Conservation (phyloP, 64 coral and sea anemone species). For the Dendronephthya gigantea region DNA sequence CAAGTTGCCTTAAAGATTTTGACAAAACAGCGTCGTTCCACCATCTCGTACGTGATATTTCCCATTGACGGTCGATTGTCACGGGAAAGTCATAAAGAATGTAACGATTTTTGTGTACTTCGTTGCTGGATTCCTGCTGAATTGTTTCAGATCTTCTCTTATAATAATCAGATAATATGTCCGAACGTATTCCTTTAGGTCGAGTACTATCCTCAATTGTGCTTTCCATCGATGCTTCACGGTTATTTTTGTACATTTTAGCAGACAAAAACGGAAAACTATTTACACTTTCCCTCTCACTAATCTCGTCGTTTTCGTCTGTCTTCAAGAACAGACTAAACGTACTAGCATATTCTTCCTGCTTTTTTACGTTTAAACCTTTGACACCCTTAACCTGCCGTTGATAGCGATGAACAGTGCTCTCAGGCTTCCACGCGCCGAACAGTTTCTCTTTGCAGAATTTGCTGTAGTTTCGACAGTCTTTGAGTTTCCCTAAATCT, state of each 20-base stretch:
- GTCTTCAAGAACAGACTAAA: not conserved
- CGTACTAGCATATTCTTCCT: not conserved
- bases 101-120: not conserved
- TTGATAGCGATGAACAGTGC: not conserved
- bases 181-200: not conserved
- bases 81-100: not conserved
- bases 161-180: not conserved
- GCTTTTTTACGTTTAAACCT: not conserved
- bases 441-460: conserved; percentile 42
- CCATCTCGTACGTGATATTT: not conserved
- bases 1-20: not conserved
- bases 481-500: not conserved
- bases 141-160: not conserved
- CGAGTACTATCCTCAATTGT: not conserved
- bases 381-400: not conserved
- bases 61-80: not conserved
- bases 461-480: conserved; percentile 20
- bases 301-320: not conserved
- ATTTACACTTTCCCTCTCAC: not conserved
- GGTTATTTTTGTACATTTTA: not conserved
- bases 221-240: not conserved
- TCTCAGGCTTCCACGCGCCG: conserved; percentile 36
- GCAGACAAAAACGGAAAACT: not conserved
- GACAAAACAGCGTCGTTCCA: not conserved
- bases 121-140: not conserved